Percentiles rank a stretch among this genome's conserved stretches.
These are phyloP conservation scores for Chlorodrepanis virens DNA, from an alignment of 2,113 vertebrate genomes.

Conservation along the genomic window DNA sequence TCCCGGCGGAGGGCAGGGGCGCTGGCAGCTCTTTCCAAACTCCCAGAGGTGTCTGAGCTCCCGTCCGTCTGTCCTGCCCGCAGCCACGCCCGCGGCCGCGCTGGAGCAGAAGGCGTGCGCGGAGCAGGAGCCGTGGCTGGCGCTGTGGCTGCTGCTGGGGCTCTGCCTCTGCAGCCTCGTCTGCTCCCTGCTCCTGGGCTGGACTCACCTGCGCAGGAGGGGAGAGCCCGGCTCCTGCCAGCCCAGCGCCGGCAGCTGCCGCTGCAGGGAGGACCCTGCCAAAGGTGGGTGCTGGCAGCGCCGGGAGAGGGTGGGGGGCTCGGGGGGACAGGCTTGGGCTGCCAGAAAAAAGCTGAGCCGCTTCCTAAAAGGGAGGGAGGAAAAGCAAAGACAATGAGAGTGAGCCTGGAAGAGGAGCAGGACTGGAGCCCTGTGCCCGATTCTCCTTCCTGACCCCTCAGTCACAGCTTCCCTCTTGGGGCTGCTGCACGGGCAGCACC, in stretches of 20 bases:
- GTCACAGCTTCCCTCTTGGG: neutral
- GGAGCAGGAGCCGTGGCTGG: slow-evolving; percentile 55
- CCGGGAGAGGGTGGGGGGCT: neutral
- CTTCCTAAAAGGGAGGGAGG: rapidly evolving
- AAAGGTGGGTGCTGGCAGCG: slow-evolving; percentile 64
- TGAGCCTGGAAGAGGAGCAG: neutral
- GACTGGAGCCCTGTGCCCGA: rapidly evolving
- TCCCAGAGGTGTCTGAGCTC: neutral
- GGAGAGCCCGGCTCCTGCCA: slow-evolving; percentile 42
- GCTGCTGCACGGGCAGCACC: rapidly evolving
- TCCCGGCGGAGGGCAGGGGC: rapidly evolving
- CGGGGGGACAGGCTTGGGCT: neutral
- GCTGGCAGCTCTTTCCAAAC: neutral
- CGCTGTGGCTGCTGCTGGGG: slow-evolving; percentile 75
- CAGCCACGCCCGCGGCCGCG: neutral
- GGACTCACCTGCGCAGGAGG: slow-evolving; percentile 69
- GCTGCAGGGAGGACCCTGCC: neutral
- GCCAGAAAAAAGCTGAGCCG: neutral
- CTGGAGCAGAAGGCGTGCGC: neutral
- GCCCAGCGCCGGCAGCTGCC: neutral
- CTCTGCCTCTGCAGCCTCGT: slow-evolving; percentile 72
- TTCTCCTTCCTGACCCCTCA: rapidly evolving
- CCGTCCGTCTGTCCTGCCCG: neutral
- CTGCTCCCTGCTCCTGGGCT: slow-evolving; percentile 73
- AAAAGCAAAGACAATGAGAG: neutral